Evolutionary conservation across 2,113 vertebrate genomes (phyloP), one percentile per base, ranked within the genome.

Genomic region (Pachycephala philippinensis): DNA sequence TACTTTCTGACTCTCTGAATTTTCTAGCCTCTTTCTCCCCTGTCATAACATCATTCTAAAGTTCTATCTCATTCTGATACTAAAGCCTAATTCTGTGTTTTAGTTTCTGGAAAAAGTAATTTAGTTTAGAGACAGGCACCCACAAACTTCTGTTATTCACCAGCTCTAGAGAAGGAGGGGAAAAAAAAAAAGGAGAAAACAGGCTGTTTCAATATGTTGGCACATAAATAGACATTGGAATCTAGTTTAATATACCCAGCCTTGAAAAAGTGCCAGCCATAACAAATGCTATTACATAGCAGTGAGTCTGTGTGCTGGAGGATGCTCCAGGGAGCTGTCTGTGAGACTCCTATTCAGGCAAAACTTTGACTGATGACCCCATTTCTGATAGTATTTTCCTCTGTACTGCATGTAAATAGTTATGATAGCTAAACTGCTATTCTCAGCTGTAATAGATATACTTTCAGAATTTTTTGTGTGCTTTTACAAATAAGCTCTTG

Each of bases 201-300:
- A 87, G n/a, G 27, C 78, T 91, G 44, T 91, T 97, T 87, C 78
- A 91, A 82, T 89, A 79, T 72, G 78, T 31, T 94, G 87, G 81
- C 49, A 85, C 72, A 87, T 37, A 95, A 97, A 94, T 77, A 95
- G 84, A 52, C 40, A 64, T 10, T 89, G 75, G 70, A 95, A 90
- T 71, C 52, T 82, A 85, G 70, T 76, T 94, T 91, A 94, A 94
- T 89, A 89, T 68, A 87, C 59, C 65, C 82, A 94, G 26, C 69
- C 95, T 76, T 93, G 92, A 94, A 87, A 93, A 90, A 84, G 57
- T 94, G 94, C 84, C 94, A 94, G 87, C 90, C 90, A 82, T 91
- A 95, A 93, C 82, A 93, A 95, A 93, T 79, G 92, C 78, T 79
- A 71, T 95, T 87, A 85, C 84, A 60, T 11, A 79, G 81, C 82